These are phyloP conservation scores for Aphodius sticticus DNA, from an alignment of 2,888 invertebrate genomes.

Conservation along the genomic window DNA sequence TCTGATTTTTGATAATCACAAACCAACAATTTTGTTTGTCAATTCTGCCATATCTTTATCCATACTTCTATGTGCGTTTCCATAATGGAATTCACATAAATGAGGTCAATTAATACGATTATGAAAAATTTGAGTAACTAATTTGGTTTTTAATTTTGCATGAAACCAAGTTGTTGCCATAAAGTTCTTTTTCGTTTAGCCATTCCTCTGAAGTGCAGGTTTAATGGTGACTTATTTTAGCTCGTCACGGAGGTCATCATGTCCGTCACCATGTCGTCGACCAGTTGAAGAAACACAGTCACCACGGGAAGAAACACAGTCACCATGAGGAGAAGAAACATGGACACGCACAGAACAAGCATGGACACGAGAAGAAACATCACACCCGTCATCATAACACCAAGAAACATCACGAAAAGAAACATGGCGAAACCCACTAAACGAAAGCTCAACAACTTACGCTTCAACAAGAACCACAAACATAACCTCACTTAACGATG, in stretches of 20 bases:
- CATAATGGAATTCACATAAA: too few relatives aligned
- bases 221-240: not conserved
- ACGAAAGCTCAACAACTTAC: not conserved
- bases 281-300: not conserved
- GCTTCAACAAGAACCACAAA: not conserved
- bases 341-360: not conserved
- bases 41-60: too few relatives aligned
- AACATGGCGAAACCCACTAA: not conserved
- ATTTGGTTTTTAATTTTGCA: too few relatives aligned
- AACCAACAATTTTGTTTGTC: too few relatives aligned
- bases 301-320: not conserved
- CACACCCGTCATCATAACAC: not conserved
- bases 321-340: not conserved
- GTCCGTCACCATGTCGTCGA: not conserved
- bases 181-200: too few relatives aligned
- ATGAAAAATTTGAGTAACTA: too few relatives aligned
- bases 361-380: not conserved
- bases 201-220: not conserved
- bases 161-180: too few relatives aligned
- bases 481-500: not conserved
- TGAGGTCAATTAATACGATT: too few relatives aligned
- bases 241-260: not conserved
- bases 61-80: too few relatives aligned
- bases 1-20: too few relatives aligned
- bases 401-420: conserved; percentile 4